phyloP scores from a whole-genome alignment of 2,888 invertebrate genomes.

The Drosophila mettleri region DNA sequence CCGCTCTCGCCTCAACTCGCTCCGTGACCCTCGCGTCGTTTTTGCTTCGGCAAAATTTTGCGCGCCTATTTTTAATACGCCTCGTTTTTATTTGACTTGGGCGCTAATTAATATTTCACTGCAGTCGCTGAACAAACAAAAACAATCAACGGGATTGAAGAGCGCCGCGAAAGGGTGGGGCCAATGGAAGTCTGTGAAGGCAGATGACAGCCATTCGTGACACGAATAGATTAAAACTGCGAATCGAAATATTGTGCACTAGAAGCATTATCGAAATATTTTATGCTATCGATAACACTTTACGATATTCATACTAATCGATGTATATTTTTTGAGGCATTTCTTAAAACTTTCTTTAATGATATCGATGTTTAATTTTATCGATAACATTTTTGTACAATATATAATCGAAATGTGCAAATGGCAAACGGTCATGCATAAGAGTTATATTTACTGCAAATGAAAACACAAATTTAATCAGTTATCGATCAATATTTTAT shows the following conservation, averaged over 20 bases:
- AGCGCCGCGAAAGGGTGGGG: background rate
- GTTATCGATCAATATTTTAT: no score
- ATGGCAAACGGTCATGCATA: no score
- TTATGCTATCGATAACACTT: background rate
- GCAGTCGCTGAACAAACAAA: constrained; percentile 64
- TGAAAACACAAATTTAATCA: no score
- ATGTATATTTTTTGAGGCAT: no score
- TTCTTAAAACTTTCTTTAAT: no score
- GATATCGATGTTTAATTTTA: background rate
- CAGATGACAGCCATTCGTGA: constrained; percentile 4
- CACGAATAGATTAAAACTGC: background rate
- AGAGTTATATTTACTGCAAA: no score
- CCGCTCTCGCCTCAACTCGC: background rate
- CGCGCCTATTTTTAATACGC: constrained; percentile 40
- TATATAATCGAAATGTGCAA: no score
- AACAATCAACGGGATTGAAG: constrained; percentile 28
- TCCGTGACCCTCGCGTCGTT: background rate
- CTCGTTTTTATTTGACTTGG: constrained; percentile 59
- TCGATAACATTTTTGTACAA: background rate
- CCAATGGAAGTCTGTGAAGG: background rate
- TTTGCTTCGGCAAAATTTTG: constrained; percentile 23
- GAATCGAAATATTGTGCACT: background rate
- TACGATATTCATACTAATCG: no score
- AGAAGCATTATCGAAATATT: background rate
- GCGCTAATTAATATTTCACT: constrained; percentile 68